phyloP scores from a whole-genome alignment of 2,888 invertebrate genomes.

The Drosophila vallismaia region DNA sequence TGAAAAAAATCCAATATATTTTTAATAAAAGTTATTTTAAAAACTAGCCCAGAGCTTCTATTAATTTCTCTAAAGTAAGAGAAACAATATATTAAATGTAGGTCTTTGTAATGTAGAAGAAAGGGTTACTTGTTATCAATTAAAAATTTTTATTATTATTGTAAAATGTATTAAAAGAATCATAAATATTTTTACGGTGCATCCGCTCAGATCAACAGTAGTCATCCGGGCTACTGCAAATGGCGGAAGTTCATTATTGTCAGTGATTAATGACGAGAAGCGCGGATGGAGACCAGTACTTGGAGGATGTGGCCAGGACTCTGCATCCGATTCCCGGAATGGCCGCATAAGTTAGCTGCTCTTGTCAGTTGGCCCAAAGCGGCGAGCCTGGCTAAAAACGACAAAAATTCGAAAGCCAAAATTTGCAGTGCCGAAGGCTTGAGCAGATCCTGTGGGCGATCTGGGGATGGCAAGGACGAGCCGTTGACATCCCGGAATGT shows the following conservation, averaged over 20 bases:
- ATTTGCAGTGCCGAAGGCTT: slow-evolving; percentile 14
- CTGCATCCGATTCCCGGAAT: slow-evolving; percentile 5
- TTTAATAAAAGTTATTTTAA: not conserved
- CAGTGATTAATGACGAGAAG: slow-evolving; percentile 81
- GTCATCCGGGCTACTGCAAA: slow-evolving; percentile 60
- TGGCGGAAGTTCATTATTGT: slow-evolving; percentile 82
- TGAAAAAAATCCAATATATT: not conserved
- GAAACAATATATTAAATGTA: not conserved
- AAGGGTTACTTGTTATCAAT: not conserved
- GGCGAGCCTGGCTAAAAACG: not conserved
- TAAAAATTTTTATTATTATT: not conserved
- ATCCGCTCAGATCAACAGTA: slow-evolving; percentile 14
- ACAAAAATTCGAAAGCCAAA: slow-evolving; percentile 22
- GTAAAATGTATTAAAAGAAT: not conserved
- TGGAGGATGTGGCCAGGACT: slow-evolving; percentile 7
- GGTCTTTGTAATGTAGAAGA: not conserved
- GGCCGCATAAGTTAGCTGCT: slow-evolving; percentile 70
- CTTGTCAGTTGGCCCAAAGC: slow-evolving; percentile 54
- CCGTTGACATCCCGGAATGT: slow-evolving; percentile 59
- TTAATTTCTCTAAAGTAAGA: not conserved
- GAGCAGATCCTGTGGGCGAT: slow-evolving; percentile 12
- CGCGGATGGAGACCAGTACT: slow-evolving; percentile 24
- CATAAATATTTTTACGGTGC: slow-evolving; percentile 7
- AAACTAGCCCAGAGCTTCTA: not conserved
- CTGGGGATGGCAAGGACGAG: slow-evolving; percentile 22